These are phyloP conservation scores for Cherax destructor DNA, from an alignment of 1,140 invertebrate genomes.

Conservation along the genomic window DNA sequence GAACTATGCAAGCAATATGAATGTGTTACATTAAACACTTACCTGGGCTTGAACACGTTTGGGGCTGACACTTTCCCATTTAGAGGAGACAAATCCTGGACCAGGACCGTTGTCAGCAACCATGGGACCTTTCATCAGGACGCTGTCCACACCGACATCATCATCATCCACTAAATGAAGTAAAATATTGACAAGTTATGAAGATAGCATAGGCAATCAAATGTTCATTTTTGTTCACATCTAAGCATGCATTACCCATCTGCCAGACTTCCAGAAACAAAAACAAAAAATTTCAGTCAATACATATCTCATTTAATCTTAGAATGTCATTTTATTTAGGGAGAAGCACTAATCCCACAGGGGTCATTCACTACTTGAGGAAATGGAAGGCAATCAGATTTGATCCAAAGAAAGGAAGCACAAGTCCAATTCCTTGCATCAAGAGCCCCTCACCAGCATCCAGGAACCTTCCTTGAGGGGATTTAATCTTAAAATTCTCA, in stretches of 20 bases:
- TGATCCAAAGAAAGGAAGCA: too few relatives aligned
- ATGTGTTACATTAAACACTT: conserved; percentile 75
- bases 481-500: too few relatives aligned
- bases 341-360: too few relatives aligned
- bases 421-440: too few relatives aligned
- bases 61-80: conserved; percentile 97
- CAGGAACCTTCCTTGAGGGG: too few relatives aligned
- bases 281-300: too few relatives aligned
- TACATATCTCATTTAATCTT: too few relatives aligned
- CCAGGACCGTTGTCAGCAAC: conserved; percentile 72
- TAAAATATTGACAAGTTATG: conserved; percentile 74
- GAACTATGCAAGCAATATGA: neutral
- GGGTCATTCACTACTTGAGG: too few relatives aligned
- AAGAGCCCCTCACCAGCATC: too few relatives aligned
- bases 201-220: neutral
- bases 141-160: conserved; percentile 81
- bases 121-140: conserved; percentile 78
- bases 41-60: conserved; percentile 90
- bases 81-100: conserved; percentile 86
- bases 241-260: neutral
- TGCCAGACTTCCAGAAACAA: too few relatives aligned
- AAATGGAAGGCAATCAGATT: too few relatives aligned
- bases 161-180: conserved; percentile 81
- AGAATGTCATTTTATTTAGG: too few relatives aligned
- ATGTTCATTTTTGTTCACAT: neutral